Evolutionary conservation across 2,797 vertebrate species (phyloP), one percentile per base, ranked within the genome.

Genomic region (Buceros bicornis): DNA sequence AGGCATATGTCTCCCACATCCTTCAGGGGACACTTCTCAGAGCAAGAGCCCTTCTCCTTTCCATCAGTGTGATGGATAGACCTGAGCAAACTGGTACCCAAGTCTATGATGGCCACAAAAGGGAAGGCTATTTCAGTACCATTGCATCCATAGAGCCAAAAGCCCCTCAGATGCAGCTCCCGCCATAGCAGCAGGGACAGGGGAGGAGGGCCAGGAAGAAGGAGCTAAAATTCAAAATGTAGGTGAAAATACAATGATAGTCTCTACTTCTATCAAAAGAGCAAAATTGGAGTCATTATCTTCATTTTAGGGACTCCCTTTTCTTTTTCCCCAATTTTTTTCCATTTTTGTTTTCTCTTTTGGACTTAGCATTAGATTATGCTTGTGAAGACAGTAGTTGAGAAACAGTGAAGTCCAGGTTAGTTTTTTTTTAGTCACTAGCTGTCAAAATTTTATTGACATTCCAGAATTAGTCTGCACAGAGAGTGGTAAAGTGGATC

Each of bases 141-240:
- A 0, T 14, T 51, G 15, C 40, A 65, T 73, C 22, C 18, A 54
- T 40, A 8, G 40, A 71, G 26, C 45, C 35, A 50, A 53, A 40
- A 72, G 47, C 17, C 14, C 4, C 11, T 2, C 0, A 2, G 18
- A 6, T 53, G 35, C 37, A 67, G 18, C 42, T 81, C 0, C 5
- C 3, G 2, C 8, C 2, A 2, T 0, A 2, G 57, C 18, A 17
- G 16, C 37, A 71, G 25, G 53, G 58, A 67, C 71, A 13, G 12
- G 25, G 11, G 29, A 56, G 4, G 29, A 56, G 6, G 6, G 11
- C 11, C 6, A 22, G 50, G 22, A 81, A 37, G 28, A n/a, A 78
- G 19, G 42, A 65, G 67, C 35, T 85, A 31, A 79, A 93, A 85
- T 73, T 43, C 22, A 10, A 47, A 33, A 1, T 51, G 15, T 51